Conservation (phyloP, 1,140 invertebrate genomes). For the Drosophila truncata region DNA sequence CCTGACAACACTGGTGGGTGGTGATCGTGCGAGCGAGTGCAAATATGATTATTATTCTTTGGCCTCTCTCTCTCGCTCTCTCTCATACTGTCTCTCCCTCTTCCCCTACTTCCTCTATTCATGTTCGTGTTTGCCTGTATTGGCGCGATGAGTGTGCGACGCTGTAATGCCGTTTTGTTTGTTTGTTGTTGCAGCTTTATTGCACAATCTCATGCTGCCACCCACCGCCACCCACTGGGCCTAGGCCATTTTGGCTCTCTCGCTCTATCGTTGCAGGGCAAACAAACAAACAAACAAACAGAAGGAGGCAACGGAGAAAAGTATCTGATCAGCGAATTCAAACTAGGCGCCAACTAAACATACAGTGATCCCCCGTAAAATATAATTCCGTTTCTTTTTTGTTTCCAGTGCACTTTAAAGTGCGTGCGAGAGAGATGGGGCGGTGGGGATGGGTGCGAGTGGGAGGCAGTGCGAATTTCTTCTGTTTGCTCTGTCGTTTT, state of each 20-base stretch:
- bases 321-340: slow-evolving; percentile 8
- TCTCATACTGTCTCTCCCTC: no score
- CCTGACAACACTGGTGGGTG: slow-evolving; percentile 14
- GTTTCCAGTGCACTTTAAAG: slow-evolving; percentile 19
- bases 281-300: slow-evolving; percentile 28
- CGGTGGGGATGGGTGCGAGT: slow-evolving; percentile 2
- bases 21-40: slow-evolving; percentile 45
- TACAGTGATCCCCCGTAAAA: slow-evolving; percentile 8
- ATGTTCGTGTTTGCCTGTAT: slow-evolving; percentile 27
- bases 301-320: slow-evolving; percentile 17
- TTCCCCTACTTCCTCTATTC: background rate
- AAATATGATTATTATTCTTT: slow-evolving; percentile 59
- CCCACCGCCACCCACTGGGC: slow-evolving; percentile 30
- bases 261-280: slow-evolving; percentile 11
- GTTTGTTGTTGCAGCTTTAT: slow-evolving; percentile 77
- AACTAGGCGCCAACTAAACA: slow-evolving; percentile 20
- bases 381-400: slow-evolving; percentile 3
- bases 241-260: slow-evolving; percentile 1
- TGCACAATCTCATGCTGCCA: slow-evolving; percentile 64
- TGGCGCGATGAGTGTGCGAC: slow-evolving; percentile 24
- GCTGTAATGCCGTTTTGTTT: slow-evolving; percentile 57
- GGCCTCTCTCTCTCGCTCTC: background rate
- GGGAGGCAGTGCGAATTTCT: slow-evolving; percentile 25
- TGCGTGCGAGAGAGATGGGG: slow-evolving; percentile 8
- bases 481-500: slow-evolving; percentile 42